phyloP scores from a whole-genome alignment of 2,797 vertebrate species.

The Xiphorhynchus erythropygius region DNA sequence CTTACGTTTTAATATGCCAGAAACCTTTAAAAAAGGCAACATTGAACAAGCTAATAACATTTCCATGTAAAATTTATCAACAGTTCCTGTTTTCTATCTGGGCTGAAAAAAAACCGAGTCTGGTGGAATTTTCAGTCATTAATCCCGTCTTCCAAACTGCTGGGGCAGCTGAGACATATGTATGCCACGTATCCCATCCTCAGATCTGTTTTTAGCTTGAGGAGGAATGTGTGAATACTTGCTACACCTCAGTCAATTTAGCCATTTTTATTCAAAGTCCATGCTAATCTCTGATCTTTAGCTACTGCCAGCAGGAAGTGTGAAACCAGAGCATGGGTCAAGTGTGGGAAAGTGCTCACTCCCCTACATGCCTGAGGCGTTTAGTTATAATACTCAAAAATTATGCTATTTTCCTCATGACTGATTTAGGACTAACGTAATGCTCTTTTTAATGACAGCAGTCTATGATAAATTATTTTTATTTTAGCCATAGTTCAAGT shows the following conservation, averaged over 20 bases:
- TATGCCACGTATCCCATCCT: rapidly evolving
- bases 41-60: neutral
- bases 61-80: neutral
- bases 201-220: neutral
- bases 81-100: neutral
- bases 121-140: neutral
- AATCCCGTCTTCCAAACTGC: neutral
- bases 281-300: neutral
- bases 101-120: rapidly evolving
- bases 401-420: neutral
- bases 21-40: neutral
- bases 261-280: neutral
- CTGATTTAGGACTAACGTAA: neutral
- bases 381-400: neutral
- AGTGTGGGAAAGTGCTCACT: neutral
- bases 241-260: neutral
- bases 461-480: slow-evolving; percentile 7
- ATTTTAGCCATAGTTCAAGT: neutral
- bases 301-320: neutral
- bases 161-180: neutral
- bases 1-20: neutral
- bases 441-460: slow-evolving; percentile 9
- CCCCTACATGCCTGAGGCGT: neutral
- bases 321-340: neutral
- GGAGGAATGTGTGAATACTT: neutral